Percentiles rank a stretch among this genome's conserved stretches.
These are phyloP conservation scores for Chouioia cunea DNA, from an alignment of 2,888 invertebrate genomes.

Conservation along the genomic window DNA sequence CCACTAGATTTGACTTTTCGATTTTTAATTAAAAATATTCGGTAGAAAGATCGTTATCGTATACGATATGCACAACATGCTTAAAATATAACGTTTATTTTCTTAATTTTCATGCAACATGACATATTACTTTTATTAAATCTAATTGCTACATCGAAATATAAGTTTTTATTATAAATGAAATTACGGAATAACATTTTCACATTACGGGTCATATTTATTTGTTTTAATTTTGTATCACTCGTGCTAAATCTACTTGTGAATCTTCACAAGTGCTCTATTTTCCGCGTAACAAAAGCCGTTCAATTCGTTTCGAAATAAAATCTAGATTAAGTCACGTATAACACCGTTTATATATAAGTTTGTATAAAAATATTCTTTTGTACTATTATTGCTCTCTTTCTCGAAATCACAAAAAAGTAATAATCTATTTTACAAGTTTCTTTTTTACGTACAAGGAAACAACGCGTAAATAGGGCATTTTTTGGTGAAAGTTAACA, in stretches of 20 bases:
- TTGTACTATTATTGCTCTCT: too few species aligned
- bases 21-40: conserved; percentile 13
- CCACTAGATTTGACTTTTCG: conserved; percentile 4
- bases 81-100: conserved; percentile 1
- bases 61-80: conserved; percentile 28
- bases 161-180: neutral
- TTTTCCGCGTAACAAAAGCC: conserved; percentile 12
- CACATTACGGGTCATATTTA: neutral
- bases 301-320: conserved; percentile 32
- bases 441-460: too few species aligned
- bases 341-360: too few species aligned
- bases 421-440: too few species aligned
- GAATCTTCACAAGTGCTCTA: conserved; percentile 10
- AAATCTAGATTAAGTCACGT: conserved; percentile 4
- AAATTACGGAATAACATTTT: conserved; percentile 8
- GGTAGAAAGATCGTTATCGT: neutral
- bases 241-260: conserved; percentile 10
- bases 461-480: too few species aligned
- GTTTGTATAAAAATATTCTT: too few species aligned
- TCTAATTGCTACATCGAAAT: neutral
- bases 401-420: too few species aligned
- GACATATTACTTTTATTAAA: neutral
- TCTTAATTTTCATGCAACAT: conserved; percentile 36
- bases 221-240: conserved; percentile 4
- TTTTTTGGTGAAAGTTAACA: too few species aligned